These are phyloP conservation scores for Chroicocephalus ridibundus DNA, from an alignment of 2,113 vertebrate genomes.

Conservation along the genomic window DNA sequence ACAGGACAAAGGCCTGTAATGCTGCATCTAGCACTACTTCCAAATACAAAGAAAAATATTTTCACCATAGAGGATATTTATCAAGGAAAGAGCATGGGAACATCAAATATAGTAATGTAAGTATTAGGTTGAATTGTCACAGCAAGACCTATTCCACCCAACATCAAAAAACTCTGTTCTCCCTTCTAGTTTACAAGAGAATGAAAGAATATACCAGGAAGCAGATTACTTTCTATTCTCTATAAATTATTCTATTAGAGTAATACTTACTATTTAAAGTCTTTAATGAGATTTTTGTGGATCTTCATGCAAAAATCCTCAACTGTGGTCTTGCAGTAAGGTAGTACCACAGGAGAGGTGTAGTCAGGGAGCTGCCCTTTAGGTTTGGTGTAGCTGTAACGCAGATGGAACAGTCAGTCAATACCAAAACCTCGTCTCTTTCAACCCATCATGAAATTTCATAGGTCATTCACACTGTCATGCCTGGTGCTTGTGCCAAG, in stretches of 20 bases:
- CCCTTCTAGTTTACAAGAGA: background rate
- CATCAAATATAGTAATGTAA: background rate
- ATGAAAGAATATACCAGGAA: background rate
- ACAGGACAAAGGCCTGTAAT: background rate
- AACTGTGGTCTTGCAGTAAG: constrained; percentile 84
- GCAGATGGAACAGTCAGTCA: background rate
- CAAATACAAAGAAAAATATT: background rate
- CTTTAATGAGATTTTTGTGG: constrained; percentile 98
- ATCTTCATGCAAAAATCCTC: constrained; percentile 99
- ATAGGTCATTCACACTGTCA: background rate
- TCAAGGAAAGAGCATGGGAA: background rate
- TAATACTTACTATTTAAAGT: constrained; percentile 96
- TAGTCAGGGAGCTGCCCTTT: constrained; percentile 98
- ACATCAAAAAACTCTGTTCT: background rate
- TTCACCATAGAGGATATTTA: background rate
- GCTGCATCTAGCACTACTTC: background rate
- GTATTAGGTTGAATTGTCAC: background rate
- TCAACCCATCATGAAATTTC: background rate
- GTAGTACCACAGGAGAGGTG: constrained; percentile 92
- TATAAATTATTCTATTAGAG: background rate
- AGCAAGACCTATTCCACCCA: background rate
- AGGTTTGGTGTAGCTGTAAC: constrained; percentile 96
- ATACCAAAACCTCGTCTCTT: background rate
- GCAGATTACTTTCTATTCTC: background rate
- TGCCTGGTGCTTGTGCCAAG: rapidly evolving